Evolutionary conservation across 2,888 invertebrate genomes (phyloP), one percentile per base, ranked within the genome.

Genomic region (Pantelozetes paolii): DNA sequence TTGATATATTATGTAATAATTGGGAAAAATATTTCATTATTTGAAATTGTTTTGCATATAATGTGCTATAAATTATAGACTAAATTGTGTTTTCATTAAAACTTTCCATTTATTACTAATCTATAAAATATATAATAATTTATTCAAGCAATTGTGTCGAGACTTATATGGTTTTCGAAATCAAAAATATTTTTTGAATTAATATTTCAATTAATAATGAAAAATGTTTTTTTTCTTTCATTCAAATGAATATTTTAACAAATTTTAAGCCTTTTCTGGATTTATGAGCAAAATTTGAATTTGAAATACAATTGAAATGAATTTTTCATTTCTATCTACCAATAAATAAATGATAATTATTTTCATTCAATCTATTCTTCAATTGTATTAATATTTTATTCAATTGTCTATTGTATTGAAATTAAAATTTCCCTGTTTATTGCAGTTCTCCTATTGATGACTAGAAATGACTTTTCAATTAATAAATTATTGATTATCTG

Each of bases 141-240:
- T 23, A 54, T 54, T 13, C 23, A 54, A 54, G 15, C 23, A 54
- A 54, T 54, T 54, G 54, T 23, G 23, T 54, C 54, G 54, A 54
- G 54, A 54, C 54, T 54, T 54, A 54, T 54, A 54, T 54, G 54
- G 54, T 54, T 54, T 54, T 13, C 54, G 26, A 13, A 54, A 54
- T 54, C 18, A 54, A 23, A 54, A 54, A 9, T n/a, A 48, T 48
- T 20, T 48, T 48, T 48, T 48, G 18, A 18, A 18, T n/a, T n/a
- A n/a, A 48, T 6, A 48, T 18, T 45, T 13, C 23, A 54, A 23
- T 26, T 20, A 2, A 54, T 54, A 13, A 48, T 40, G 20, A 48
- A 54, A 54, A 54, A 20, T 23, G 13, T 54, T 54, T 54, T 54
- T 1, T 54, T 9, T 54, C 23, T 20, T 54, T 8, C 5, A 48